Percentiles rank a stretch among this genome's conserved stretches.
Conservation (phyloP, 2,888 invertebrate species). For the Drosophila buzzatii region DNA sequence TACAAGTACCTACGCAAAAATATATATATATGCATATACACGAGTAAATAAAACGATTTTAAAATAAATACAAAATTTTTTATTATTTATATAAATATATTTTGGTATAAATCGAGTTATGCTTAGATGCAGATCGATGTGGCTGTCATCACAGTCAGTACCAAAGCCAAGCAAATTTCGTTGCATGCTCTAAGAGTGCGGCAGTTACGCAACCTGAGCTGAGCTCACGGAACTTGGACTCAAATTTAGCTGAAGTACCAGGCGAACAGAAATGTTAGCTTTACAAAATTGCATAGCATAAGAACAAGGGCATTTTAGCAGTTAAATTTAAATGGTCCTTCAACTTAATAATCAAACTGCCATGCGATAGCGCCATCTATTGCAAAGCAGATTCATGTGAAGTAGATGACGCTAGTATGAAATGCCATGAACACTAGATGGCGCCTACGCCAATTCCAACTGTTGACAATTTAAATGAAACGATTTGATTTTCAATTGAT, state of each 20-base stretch:
- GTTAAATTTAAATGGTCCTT: not conserved
- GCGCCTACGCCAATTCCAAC: not conserved
- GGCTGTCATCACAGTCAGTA: too few species aligned
- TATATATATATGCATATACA: slow-evolving; percentile 53
- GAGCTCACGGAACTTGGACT: not conserved
- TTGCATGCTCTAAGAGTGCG: not conserved
- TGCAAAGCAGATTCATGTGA: not conserved
- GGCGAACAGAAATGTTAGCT: not conserved
- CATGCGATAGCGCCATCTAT: slow-evolving; percentile 13
- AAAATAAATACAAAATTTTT: slow-evolving; percentile 29
- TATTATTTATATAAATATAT: not conserved
- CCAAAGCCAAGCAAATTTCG: not conserved
- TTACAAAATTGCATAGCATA: not conserved
- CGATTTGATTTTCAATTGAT: not conserved
- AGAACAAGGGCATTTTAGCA: not conserved
- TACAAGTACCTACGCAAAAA: slow-evolving; percentile 62
- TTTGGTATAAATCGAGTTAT: too few species aligned
- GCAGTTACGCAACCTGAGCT: not conserved
- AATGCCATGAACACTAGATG: not conserved
- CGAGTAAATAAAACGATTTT: slow-evolving; percentile 65
- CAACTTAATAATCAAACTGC: not conserved
- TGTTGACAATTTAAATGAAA: slow-evolving; percentile 16
- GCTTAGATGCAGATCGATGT: not conserved
- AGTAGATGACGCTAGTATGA: not conserved
- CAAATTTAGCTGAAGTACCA: not conserved